Evolutionary conservation across 1,140 invertebrate genomes (phyloP).

Genomic region (Leptopilina boulardi): DNA sequence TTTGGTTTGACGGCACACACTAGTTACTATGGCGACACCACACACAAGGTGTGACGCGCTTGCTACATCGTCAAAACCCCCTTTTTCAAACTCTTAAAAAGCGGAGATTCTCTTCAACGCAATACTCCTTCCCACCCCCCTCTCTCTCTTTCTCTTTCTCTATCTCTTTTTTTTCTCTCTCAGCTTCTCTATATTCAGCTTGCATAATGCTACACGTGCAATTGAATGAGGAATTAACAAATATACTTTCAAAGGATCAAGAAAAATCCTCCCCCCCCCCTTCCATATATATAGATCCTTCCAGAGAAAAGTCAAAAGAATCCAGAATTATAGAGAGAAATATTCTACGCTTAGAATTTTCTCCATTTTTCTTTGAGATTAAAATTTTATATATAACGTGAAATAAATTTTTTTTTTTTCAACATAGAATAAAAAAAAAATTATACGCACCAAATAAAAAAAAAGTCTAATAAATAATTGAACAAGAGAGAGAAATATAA

Average conservation of each 20-base stretch:
- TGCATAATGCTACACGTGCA: not conserved
- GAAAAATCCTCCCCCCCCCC: not conserved
- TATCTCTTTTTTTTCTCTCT: too few species aligned
- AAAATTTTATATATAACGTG: too few species aligned
- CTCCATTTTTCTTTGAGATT: too few species aligned
- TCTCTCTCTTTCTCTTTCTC: slow-evolving; percentile 37
- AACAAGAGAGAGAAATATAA: too few species aligned
- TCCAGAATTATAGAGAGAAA: too few species aligned
- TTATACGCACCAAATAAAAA: too few species aligned
- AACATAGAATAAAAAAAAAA: too few species aligned
- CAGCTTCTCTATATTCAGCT: slow-evolving; percentile 47
- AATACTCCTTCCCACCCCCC: slow-evolving; percentile 45
- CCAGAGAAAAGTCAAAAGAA: not conserved
- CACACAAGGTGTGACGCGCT: slow-evolving; percentile 51
- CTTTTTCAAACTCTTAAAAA: slow-evolving; percentile 50
- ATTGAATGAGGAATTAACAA: not conserved
- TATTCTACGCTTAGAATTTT: too few species aligned
- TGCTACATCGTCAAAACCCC: slow-evolving; percentile 50
- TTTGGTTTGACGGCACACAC: slow-evolving; percentile 58
- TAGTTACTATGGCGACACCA: slow-evolving; percentile 59
- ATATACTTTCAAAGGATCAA: not conserved
- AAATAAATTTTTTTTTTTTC: too few species aligned
- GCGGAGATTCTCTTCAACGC: slow-evolving; percentile 46
- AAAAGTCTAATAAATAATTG: too few species aligned
- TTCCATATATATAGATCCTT: not conserved